A percentile compares a stretch with the other conserved stretches of the same genome.
phyloP scores from a whole-genome alignment of 2,888 invertebrate species.

The Glyphotaelius pellucidus region DNA sequence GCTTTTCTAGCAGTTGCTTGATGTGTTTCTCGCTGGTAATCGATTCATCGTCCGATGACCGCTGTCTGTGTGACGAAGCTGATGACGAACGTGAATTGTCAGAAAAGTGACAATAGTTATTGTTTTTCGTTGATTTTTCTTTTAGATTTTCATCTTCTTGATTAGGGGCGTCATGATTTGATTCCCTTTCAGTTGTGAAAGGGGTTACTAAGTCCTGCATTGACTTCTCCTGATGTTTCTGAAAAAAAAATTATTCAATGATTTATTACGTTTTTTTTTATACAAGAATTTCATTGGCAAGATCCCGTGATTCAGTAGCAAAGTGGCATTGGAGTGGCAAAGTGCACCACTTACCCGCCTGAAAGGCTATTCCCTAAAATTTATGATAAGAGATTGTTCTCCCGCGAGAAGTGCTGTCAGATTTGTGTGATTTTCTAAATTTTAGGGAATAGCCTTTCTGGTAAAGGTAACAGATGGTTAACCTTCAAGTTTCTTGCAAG shows the following conservation, averaged over 20 bases:
- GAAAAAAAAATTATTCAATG: not conserved
- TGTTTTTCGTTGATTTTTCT: not conserved
- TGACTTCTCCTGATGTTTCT: constrained; percentile 58
- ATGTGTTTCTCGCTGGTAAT: not conserved
- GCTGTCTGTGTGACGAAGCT: not conserved
- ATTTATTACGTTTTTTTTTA: not conserved
- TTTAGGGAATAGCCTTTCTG: too few relatives aligned
- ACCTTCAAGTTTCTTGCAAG: too few relatives aligned
- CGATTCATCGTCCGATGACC: constrained; percentile 15
- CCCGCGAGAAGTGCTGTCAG: too few relatives aligned
- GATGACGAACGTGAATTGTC: not conserved
- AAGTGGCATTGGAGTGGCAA: too few relatives aligned
- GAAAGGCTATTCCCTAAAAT: too few relatives aligned
- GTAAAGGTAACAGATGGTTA: too few relatives aligned
- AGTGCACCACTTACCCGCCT: too few relatives aligned
- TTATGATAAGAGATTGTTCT: too few relatives aligned
- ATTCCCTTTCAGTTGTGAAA: not conserved
- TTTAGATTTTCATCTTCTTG: not conserved
- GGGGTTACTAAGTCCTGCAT: constrained; percentile 51
- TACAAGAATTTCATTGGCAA: too few relatives aligned
- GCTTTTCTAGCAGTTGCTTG: constrained; percentile 5
- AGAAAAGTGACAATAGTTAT: not conserved
- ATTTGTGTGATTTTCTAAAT: too few relatives aligned
- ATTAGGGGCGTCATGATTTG: not conserved
- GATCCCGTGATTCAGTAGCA: too few relatives aligned